These are phyloP conservation scores for Agrilus planipennis DNA, from an alignment of 1,140 invertebrate genomes.

Conservation along the genomic window DNA sequence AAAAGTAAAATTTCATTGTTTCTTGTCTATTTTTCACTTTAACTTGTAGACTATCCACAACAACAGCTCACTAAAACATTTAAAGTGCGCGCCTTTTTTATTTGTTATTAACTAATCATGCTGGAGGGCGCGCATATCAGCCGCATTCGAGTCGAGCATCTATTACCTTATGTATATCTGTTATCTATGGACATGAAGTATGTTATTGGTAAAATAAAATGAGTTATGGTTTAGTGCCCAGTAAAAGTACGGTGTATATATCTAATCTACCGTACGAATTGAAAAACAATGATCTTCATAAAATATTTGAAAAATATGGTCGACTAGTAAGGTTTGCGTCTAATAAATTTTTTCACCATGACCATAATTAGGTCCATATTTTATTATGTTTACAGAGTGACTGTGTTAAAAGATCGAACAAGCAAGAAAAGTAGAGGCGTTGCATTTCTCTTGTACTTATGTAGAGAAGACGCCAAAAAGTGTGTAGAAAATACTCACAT, in stretches of 20 bases:
- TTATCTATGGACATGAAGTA: too few relatives aligned
- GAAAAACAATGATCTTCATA: slow-evolving; percentile 72
- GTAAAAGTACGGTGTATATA: slow-evolving; percentile 66
- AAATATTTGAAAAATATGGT: slow-evolving; percentile 63
- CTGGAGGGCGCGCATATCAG: too few relatives aligned
- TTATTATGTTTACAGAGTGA: slow-evolving; percentile 44
- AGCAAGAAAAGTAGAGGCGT: slow-evolving; percentile 60
- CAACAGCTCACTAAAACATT: too few relatives aligned
- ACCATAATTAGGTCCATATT: slow-evolving; percentile 1
- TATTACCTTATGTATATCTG: too few relatives aligned
- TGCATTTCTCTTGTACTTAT: slow-evolving; percentile 63
- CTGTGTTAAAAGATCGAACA: slow-evolving; percentile 55
- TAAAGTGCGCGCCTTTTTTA: too few relatives aligned
- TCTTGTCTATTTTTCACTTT: too few relatives aligned
- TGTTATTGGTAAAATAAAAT: too few relatives aligned
- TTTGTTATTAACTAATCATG: too few relatives aligned
- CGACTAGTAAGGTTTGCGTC: slow-evolving; percentile 75
- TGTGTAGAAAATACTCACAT: slow-evolving; percentile 52
- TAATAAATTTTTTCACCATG: slow-evolving; percentile 32
- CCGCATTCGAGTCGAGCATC: too few relatives aligned
- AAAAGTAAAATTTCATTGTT: too few relatives aligned
- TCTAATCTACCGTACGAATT: slow-evolving; percentile 66
- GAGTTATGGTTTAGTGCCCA: slow-evolving; percentile 28
- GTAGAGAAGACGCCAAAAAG: slow-evolving; percentile 48
- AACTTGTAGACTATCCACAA: too few relatives aligned